Percentiles rank a stretch among this genome's conserved stretches.
Evolutionary conservation across 2,113 vertebrate species (phyloP).

Genomic region (Isurus oxyrinchus): DNA sequence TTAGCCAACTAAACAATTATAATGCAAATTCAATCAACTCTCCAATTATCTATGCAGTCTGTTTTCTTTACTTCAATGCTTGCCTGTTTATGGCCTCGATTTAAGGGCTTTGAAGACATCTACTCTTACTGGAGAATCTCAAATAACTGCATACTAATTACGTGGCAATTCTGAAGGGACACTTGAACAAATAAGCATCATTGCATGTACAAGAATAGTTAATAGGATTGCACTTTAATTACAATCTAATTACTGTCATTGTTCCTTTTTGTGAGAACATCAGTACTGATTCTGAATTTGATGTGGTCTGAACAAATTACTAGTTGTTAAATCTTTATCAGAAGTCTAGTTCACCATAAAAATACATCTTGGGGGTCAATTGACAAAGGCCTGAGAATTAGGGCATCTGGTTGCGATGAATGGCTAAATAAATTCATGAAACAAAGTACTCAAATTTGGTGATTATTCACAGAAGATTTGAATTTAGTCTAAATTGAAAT

Average conservation of each 20-base stretch:
- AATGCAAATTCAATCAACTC: not conserved
- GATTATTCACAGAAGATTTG: not conserved
- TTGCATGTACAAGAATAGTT: not conserved
- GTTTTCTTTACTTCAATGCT: not conserved
- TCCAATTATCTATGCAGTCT: not conserved
- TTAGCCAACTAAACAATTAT: slow-evolving; percentile 7
- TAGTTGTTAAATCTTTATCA: not conserved
- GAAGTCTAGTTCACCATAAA: not conserved
- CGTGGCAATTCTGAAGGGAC: not conserved
- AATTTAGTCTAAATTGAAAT: not conserved
- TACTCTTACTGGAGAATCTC: not conserved
- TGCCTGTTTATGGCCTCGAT: not conserved
- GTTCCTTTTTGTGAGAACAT: slow-evolving; percentile 1
- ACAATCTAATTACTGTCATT: not conserved
- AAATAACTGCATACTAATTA: slow-evolving; percentile 21
- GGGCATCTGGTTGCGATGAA: not conserved
- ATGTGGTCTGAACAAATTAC: slow-evolving; percentile 16
- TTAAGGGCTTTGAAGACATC: not conserved
- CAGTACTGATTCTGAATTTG: not conserved
- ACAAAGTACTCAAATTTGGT: not conserved
- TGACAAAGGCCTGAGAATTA: not conserved
- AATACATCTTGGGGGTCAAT: not conserved
- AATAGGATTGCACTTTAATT: slow-evolving; percentile 17
- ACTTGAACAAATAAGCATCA: slow-evolving; percentile 25
- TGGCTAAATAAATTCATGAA: not conserved